Conservation (phyloP, 37 sponge, comb jelly and placozoan genomes). For the Halisarca cf. caerulea region DNA sequence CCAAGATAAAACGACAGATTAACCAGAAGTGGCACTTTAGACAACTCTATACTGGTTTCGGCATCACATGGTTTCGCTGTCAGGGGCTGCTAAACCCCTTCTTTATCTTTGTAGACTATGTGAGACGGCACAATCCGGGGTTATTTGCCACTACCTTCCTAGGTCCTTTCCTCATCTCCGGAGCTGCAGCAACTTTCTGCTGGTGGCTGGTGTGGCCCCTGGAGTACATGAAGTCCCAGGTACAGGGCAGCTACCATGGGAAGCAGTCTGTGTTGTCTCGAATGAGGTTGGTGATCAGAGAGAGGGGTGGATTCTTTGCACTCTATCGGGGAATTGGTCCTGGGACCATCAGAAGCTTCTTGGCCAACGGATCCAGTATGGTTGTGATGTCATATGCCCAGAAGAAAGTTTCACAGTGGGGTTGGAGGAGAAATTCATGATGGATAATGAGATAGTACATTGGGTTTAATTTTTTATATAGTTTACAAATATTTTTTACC, state of each 20-base stretch:
- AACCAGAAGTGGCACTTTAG: constrained; percentile 77
- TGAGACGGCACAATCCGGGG: constrained; percentile 70
- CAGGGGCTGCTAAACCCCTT: constrained; percentile 91
- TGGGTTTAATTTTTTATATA: background rate
- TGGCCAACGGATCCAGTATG: constrained; percentile 97
- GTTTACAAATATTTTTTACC: background rate
- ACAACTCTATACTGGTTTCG: constrained; percentile 89
- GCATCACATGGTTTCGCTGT: constrained; percentile 88
- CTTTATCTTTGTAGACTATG: constrained; percentile 90
- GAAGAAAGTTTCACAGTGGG: constrained; percentile 85
- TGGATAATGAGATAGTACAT: too few species aligned
- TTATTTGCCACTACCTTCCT: constrained; percentile 67
- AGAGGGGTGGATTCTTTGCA: constrained; percentile 84
- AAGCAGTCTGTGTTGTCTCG: constrained; percentile 61
- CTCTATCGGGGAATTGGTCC: constrained; percentile 96
- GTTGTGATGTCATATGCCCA: constrained; percentile 95
- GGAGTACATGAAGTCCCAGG: constrained; percentile 99
- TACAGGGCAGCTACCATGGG: constrained; percentile 83
- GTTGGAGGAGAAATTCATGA: constrained; percentile 69
- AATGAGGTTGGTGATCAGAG: constrained; percentile 66
- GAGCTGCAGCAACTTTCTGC: constrained; percentile 84
- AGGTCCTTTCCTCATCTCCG: constrained; percentile 94
- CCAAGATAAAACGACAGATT: constrained; percentile 90
- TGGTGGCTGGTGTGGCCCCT: constrained; percentile 99
- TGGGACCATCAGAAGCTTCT: constrained; percentile 93